Conservation (phyloP, 2,888 invertebrate genomes). For the Eupithecia abbreviata region DNA sequence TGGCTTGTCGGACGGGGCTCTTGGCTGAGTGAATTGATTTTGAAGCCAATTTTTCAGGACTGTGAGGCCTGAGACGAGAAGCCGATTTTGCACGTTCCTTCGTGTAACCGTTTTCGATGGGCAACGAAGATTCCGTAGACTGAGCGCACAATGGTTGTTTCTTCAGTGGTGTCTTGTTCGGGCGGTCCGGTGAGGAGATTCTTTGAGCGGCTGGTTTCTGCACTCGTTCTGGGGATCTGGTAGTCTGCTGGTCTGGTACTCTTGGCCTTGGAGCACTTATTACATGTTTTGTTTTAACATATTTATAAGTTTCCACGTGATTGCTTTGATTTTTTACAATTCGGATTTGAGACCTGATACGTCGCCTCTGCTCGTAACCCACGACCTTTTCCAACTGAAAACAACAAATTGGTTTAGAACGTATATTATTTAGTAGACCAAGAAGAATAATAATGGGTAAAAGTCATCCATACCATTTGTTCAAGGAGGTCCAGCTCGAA, state of each 20-base stretch:
- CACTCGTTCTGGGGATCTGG: slow-evolving; percentile 56
- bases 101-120: slow-evolving; percentile 59
- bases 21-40: slow-evolving; percentile 54
- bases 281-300: slow-evolving; percentile 58
- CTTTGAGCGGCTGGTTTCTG: slow-evolving; percentile 52
- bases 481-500: slow-evolving; percentile 88
- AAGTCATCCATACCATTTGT: slow-evolving; percentile 81
- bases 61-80: slow-evolving; percentile 56
- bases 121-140: slow-evolving; percentile 48
- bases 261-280: slow-evolving; percentile 51
- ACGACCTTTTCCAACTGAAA: slow-evolving; percentile 89
- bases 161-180: slow-evolving; percentile 50
- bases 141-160: slow-evolving; percentile 48
- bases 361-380: slow-evolving; percentile 90
- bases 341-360: slow-evolving; percentile 90
- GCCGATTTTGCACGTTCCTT: slow-evolving; percentile 58
- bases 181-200: slow-evolving; percentile 60
- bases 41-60: slow-evolving; percentile 63
- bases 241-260: slow-evolving; percentile 58
- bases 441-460: slow-evolving; percentile 34
- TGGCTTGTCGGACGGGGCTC: slow-evolving; percentile 65
- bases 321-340: slow-evolving; percentile 86
- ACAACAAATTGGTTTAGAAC: slow-evolving; percentile 43
- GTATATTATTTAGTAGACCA: slow-evolving; percentile 43
- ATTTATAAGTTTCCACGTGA: slow-evolving; percentile 52